Evolutionary conservation across 1,140 invertebrate species (phyloP), one percentile per base, ranked within the genome.

Genomic region (Dinothrombium tinctorium): DNA sequence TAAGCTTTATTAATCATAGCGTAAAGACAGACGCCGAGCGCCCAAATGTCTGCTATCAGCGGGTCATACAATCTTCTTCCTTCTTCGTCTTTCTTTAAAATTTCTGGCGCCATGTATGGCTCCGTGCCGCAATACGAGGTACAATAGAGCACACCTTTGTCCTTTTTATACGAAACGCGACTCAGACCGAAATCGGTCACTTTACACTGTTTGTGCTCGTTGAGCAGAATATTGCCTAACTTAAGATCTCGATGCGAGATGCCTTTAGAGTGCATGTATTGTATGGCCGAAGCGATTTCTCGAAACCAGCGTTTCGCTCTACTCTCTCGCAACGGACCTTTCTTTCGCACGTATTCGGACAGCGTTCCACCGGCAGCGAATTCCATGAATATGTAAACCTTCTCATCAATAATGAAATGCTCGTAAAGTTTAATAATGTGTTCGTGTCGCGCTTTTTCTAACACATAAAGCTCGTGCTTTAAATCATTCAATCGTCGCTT

Each of bases 221-320:
- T 40, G 6, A 74, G 54, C 49, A 74, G 72, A 4, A 74, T 57
- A 50, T 74, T 74, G 15, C 70, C 71, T 0, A 74, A 56, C 51
- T 74, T 74, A 11, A 74, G 54, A 58, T 74, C 72, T 19, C 72
- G 54, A 51, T 74, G 72, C 45, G 74, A 73, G 22, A 74, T 66
- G 41, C 62, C 62, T 8, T 58, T 58, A 9, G 59, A 54, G 50
- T 74, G 72, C 3, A 74, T 14, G 40, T 45, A 25, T 9, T 46
- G 31, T 3, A 46, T 29, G 5, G 39, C 40, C 5, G 26, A 37
- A 12, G 31, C 22, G 21, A 42, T 42, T 37, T 48, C 44, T 14
- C 6, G 21, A 20, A 46, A 44, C 35, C 48, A 31, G 3, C 19
- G 7, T 25, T 23, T 15, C 11, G 31, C 15, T 15, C 17, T 37